Evolutionary conservation across 2,888 invertebrate species (phyloP), one percentile per base, ranked within the genome.

Genomic region (Terebella lapidaria): DNA sequence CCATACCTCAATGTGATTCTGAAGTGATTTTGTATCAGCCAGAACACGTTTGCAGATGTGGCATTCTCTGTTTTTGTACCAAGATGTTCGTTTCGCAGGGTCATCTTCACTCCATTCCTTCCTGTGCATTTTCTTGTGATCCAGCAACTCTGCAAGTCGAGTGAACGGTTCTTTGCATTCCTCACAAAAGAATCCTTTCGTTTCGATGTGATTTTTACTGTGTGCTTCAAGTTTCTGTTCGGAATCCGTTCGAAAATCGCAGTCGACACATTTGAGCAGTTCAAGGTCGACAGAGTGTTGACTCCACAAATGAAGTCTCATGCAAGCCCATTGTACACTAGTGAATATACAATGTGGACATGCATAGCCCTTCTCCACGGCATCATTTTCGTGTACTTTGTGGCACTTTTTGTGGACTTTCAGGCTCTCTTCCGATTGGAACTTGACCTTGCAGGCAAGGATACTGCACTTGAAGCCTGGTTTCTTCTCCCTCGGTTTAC

Each of bases 241-340:
- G 3, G 70, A 88, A 67, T 76, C 76, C 2, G 77, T 74, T 60
- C 74, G 74, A 58, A 75, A 77, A 3, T 28, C 28, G 25, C 49
- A 57, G 4, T 24, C 5, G 4, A 22, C 49, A 79, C 92, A 92
- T 1, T 87, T 85, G 55, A 87, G 88, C 51, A 92, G 78, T 72
- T 91, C 92, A 84, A 91, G 86, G 73, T 92, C 91, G 10, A 91
- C 84, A 53, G 85, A 83, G 75, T 92, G 92, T 0, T 81, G 73
- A 55, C 85, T 86, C 87, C 88, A 89, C 68, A 89, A 79, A 76
- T 90, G 90, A 65, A 84, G 79, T 4, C 87, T 85, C 70, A 88
- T 86, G 3, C 84, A 81, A 24, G 86, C 82, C 90, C 90, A 90
- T 18, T 20, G 2, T 20, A 10, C 10, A 3, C 1, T 26, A 10